Evolutionary conservation across 2,888 invertebrate genomes (phyloP).

Genomic region (Falcaria lacertinaria): DNA sequence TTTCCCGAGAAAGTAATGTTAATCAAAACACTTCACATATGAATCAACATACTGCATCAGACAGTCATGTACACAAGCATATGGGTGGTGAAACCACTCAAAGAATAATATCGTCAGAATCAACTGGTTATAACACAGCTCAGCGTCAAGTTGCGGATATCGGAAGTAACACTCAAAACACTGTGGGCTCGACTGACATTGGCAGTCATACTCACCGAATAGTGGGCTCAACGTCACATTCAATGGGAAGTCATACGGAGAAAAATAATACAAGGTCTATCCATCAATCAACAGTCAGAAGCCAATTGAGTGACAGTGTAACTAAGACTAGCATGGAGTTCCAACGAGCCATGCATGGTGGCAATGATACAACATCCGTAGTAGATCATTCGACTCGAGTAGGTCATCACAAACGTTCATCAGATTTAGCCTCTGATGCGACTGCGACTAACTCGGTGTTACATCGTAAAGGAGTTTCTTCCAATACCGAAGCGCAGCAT

Average conservation of each 20-base stretch:
- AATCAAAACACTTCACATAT: slow-evolving; percentile 36
- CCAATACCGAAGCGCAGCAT: slow-evolving; percentile 86
- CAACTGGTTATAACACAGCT: slow-evolving; percentile 24
- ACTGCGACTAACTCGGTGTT: slow-evolving; percentile 88
- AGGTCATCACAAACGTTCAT: slow-evolving; percentile 85
- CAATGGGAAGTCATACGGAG: slow-evolving; percentile 37
- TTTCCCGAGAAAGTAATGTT: slow-evolving; percentile 25
- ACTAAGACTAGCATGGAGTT: slow-evolving; percentile 77
- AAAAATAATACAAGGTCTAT: slow-evolving; percentile 43
- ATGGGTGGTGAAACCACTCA: slow-evolving; percentile 37
- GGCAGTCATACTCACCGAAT: slow-evolving; percentile 30
- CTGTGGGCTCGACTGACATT: slow-evolving; percentile 3
- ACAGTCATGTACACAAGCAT: slow-evolving; percentile 22
- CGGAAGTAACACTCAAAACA: background rate
- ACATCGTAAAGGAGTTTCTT: slow-evolving; percentile 85
- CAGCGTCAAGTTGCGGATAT: slow-evolving; percentile 14
- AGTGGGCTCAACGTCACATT: slow-evolving; percentile 25
- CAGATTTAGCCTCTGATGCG: slow-evolving; percentile 86
- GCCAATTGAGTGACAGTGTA: slow-evolving; percentile 65
- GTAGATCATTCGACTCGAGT: slow-evolving; percentile 49
- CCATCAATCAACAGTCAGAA: slow-evolving; percentile 57
- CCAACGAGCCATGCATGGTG: slow-evolving; percentile 72
- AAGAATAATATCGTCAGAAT: slow-evolving; percentile 40
- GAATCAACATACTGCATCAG: slow-evolving; percentile 33
- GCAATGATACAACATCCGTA: slow-evolving; percentile 30